phyloP scores from a whole-genome alignment of 2,888 invertebrate species.

The Ethmia dodecea region DNA sequence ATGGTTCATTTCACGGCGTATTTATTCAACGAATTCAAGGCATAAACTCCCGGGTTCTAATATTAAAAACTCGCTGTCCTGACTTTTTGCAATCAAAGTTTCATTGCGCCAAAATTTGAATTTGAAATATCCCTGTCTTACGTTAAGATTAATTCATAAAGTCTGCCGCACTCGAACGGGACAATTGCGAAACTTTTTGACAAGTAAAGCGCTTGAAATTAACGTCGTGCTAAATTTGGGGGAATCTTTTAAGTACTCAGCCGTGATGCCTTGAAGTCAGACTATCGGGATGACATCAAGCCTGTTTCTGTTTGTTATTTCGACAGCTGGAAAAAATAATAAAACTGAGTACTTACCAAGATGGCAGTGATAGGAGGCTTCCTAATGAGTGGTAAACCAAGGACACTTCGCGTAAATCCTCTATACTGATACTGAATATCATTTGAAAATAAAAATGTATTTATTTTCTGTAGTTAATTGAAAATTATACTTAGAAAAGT shows the following conservation, averaged over 20 bases:
- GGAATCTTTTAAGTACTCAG: constrained; percentile 24
- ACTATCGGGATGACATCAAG: no score
- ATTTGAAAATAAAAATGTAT: no score
- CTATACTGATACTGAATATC: no score
- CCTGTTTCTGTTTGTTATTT: no score
- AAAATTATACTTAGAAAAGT: no score
- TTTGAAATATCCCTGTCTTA: constrained; percentile 40
- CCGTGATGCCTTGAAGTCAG: no score
- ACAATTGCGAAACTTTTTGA: constrained; percentile 56
- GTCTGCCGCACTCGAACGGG: constrained; percentile 38
- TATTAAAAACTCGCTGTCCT: constrained; percentile 23
- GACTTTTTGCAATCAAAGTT: constrained; percentile 42
- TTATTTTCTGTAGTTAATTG: no score
- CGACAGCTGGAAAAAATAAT: no score
- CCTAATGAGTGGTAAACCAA: no score
- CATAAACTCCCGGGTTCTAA: constrained; percentile 21
- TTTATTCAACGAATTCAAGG: constrained; percentile 20
- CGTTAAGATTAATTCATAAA: constrained; percentile 49
- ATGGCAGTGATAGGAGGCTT: no score
- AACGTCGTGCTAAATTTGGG: constrained; percentile 36
- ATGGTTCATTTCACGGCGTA: constrained; percentile 15
- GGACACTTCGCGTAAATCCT: no score
- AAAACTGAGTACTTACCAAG: no score
- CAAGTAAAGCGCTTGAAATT: constrained; percentile 52
- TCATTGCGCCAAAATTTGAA: constrained; percentile 41